Evolutionary conservation across 1,140 invertebrate genomes (phyloP).

Genomic region (Nephila pilipes): DNA sequence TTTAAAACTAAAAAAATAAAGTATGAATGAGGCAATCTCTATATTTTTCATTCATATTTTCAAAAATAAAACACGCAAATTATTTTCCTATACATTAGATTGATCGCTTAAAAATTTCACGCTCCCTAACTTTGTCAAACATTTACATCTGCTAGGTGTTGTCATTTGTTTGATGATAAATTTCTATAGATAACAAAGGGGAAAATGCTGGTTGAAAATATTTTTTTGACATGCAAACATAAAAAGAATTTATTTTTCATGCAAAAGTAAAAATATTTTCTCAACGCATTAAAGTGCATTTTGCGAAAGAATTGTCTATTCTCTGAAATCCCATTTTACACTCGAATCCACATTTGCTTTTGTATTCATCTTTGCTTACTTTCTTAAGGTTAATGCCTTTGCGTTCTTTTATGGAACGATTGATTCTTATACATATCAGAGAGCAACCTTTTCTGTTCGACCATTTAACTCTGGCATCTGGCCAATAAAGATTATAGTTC

Average conservation of each 20-base stretch:
- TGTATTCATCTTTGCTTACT: background rate
- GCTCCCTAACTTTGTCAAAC: background rate
- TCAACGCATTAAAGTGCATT: slow-evolving; percentile 13
- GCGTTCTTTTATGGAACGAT: slow-evolving; percentile 9
- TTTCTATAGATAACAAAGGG: background rate
- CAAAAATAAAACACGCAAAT: no score
- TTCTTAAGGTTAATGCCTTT: slow-evolving; percentile 21
- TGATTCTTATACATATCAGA: background rate
- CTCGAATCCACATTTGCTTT: background rate
- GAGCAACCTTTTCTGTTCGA: slow-evolving; percentile 19
- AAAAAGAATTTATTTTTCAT: no score
- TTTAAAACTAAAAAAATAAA: no score
- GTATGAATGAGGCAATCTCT: no score
- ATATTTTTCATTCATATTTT: no score
- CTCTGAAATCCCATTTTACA: slow-evolving; percentile 9
- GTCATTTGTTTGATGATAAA: background rate
- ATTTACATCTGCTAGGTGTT: background rate
- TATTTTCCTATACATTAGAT: no score
- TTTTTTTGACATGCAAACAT: no score
- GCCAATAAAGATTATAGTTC: slow-evolving; percentile 54
- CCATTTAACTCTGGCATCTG: slow-evolving; percentile 51
- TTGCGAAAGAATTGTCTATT: background rate
- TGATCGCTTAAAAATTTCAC: no score
- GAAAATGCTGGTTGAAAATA: no score
- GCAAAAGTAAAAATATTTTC: no score